Evolutionary conservation across 64 coral and sea anemone species (phyloP), one percentile per base, ranked within the genome.

Genomic region (Dendronephthya gigantea): DNA sequence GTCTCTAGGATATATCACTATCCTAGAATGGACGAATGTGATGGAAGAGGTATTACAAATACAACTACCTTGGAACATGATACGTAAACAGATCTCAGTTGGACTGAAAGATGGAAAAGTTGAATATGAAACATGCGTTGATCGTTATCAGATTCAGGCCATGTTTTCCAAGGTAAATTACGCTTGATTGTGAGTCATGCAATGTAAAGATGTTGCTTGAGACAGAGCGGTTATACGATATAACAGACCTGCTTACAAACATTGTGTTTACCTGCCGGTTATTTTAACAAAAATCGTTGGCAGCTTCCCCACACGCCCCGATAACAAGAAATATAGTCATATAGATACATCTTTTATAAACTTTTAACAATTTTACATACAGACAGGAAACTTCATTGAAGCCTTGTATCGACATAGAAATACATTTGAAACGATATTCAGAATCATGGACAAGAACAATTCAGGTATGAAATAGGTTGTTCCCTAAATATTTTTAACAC

Each of bases 361-460:
- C 23, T 52, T 52, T 2, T 52, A 52, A 16, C 0, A 27, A 23
- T 6, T 62, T 27, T 5, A 5, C 25, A 6, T 23, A 62, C 82
- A 98, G 95, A 98, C 93, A 88, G 95, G 95, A n/a, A 93, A 92
- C 40, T 93, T 98, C 17, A 93, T 92, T 23, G 95, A 98, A 49
- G 89, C 91, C 40, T 86, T 98, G 34, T 98, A 98, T 76, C 81
- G 95, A 68, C 81, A 98, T 75, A 91, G 95, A 85, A 88, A 92
- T 35, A 98, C 93, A 81, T 75, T 98, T 87, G 95, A 98, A 85
- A 98, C 95, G 39, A 98, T 98, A 90, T 98, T 98, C 74, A 49
- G 95, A 84, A 65, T 98, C 13, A 98, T 98, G 95, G 95, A 98
- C 29, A 93, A 91, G 82, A 92, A 98, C 49, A 98, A 91, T 65